Evolutionary conservation across 1,140 invertebrate genomes (phyloP), one percentile per base, ranked within the genome.

Genomic region (Leptestheria dahalacensis): DNA sequence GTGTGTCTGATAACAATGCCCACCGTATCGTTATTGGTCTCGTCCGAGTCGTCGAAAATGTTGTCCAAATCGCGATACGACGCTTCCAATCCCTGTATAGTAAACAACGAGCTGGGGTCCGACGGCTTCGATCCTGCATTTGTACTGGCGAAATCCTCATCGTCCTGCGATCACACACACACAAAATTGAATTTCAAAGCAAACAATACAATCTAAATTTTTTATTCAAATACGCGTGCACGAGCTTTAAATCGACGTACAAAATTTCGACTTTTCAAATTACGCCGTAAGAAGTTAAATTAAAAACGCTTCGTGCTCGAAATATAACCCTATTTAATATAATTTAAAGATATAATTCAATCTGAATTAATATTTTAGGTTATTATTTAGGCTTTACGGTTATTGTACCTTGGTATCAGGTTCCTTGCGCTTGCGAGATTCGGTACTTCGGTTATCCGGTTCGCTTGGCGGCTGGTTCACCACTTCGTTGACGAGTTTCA

Each of bases 41-140:
- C 86, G 72, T 87, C 86, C 2, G 86, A 88, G 70, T 90, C 88
- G 67, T 94, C 90, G 75, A 95, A 97, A 66, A 95, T 85, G 72
- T 93, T 86, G 65, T 95, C 91, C 61, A 96, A 77, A 75, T 96
- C 92, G 70, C 86, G 85, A 61, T 83, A 82, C 21, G 85, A 88
- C 49, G 85, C 81, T 72, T 85, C 85, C 9, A 95, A 77, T 55
- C 91, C 91, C 72, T 90, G 86, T 62, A 78, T 85, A 3, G 88
- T 90, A 67, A 85, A 90, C 15, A 91, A 20, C 11, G 75, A 69
- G 86, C 89, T 65, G 81, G 33, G 15, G 64, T 58, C 48, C 55
- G 58, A 12, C 6, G 66, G 67, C 3, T 57, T 61, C 24, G 64
- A 63, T 28, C 64, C 63, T 41, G 66, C 66, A 15, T 41, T 6